Evolutionary conservation across 2,113 vertebrate species (phyloP).

Genomic region (Semicossyphus pulcher): DNA sequence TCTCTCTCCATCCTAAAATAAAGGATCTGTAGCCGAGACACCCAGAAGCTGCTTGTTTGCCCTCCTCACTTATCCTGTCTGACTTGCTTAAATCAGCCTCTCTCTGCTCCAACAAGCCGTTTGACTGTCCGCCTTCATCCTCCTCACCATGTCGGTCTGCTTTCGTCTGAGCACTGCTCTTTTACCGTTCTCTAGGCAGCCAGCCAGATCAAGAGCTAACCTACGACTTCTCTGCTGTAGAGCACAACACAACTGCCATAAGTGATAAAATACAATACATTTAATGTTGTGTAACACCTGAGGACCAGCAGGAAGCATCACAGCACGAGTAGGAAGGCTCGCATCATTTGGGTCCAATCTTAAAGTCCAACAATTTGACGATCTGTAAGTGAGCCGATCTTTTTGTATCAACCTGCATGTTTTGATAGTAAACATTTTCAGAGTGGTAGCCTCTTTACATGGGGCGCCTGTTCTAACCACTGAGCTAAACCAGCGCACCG

Average conservation of each 20-base stretch:
- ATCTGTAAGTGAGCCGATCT: background rate
- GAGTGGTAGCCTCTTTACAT: too few species aligned
- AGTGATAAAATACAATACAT: background rate
- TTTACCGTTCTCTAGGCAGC: slow-evolving; percentile 19
- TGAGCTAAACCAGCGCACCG: too few species aligned
- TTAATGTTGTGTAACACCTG: background rate
- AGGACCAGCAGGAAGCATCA: background rate
- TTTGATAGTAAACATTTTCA: too few species aligned
- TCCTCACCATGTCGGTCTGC: background rate
- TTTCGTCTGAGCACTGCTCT: slow-evolving; percentile 26
- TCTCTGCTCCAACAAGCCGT: slow-evolving; percentile 16
- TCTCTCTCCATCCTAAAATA: background rate
- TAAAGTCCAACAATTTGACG: background rate
- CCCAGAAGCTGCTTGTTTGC: slow-evolving; percentile 41
- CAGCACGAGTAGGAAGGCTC: background rate
- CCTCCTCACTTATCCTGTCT: slow-evolving; percentile 43
- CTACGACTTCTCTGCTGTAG: background rate
- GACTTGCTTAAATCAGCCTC: slow-evolving; percentile 27
- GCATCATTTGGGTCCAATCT: background rate
- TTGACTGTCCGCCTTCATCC: slow-evolving; percentile 29
- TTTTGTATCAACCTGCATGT: background rate
- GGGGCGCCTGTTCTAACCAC: too few species aligned
- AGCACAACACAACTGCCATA: background rate
- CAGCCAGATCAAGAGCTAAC: background rate
- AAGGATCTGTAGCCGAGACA: slow-evolving; percentile 14